A percentile compares a stretch with the other conserved stretches of the same genome.
Conservation (phyloP, 2,888 invertebrate genomes). For the Dasypolia templi region DNA sequence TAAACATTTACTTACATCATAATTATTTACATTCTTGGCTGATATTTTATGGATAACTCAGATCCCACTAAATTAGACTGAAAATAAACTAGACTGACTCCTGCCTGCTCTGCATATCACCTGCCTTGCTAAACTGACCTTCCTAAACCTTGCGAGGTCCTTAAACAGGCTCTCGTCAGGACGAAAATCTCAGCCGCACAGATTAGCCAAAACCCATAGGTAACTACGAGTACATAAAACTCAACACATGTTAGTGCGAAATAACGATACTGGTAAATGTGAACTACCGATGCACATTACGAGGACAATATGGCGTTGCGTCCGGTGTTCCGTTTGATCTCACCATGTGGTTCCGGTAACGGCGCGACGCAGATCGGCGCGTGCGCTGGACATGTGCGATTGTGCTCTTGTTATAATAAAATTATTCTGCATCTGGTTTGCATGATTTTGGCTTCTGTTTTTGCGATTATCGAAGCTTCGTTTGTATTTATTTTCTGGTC, state of each 20-base stretch:
- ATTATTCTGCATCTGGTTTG: slow-evolving; percentile 46
- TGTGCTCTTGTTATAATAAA: slow-evolving; percentile 54
- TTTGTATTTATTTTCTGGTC: neutral
- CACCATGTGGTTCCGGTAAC: slow-evolving; percentile 68
- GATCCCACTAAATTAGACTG: neutral
- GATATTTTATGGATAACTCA: slow-evolving; percentile 10
- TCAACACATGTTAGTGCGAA: slow-evolving; percentile 37
- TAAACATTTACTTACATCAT: slow-evolving; percentile 8
- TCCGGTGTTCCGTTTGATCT: slow-evolving; percentile 76
- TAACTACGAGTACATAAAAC: neutral
- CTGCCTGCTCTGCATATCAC: neutral
- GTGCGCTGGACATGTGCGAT: slow-evolving; percentile 65
- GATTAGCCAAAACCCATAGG: neutral
- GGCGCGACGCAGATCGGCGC: slow-evolving; percentile 35
- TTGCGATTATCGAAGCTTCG: neutral
- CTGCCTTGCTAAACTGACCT: neutral
- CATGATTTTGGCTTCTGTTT: neutral
- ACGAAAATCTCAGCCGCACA: neutral
- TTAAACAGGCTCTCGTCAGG: neutral
- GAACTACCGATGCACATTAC: slow-evolving; percentile 52
- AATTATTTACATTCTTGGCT: neutral
- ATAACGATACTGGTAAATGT: slow-evolving; percentile 42
- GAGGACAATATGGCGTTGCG: slow-evolving; percentile 64
- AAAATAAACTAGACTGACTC: no score
- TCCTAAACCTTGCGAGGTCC: neutral